Conservation (phyloP, 2,113 vertebrate genomes). For the Carassius carassius region DNA sequence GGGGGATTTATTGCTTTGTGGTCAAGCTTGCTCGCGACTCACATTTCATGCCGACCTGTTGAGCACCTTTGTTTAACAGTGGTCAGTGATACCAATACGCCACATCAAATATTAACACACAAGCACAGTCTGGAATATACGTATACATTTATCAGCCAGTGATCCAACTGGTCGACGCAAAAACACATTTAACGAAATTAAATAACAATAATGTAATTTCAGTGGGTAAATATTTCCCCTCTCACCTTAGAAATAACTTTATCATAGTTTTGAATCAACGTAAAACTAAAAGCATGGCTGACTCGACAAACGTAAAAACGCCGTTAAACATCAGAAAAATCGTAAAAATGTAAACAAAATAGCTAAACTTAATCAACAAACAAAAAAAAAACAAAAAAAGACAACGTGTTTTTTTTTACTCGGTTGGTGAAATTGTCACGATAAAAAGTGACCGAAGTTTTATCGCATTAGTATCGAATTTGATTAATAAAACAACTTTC, state of each 20-base stretch:
- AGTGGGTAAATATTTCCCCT: background rate
- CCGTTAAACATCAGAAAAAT: background rate
- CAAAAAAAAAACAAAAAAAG: background rate
- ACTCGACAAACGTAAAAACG: background rate
- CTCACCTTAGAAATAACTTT: background rate
- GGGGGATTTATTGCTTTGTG: constrained; percentile 89
- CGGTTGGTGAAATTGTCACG: background rate
- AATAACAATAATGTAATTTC: background rate
- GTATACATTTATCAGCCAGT: background rate
- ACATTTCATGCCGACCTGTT: constrained; percentile 70
- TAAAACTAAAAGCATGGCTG: background rate
- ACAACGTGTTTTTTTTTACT: background rate
- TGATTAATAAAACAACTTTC: background rate
- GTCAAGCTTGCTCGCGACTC: constrained; percentile 80
- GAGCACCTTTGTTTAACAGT: constrained; percentile 64
- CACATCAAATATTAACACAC: constrained; percentile 32
- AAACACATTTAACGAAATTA: background rate
- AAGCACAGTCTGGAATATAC: background rate
- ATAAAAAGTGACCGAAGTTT: background rate
- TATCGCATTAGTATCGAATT: background rate
- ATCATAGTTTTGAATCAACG: background rate
- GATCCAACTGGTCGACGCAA: background rate
- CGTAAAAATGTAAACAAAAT: background rate
- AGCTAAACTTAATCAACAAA: background rate
- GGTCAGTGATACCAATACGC: constrained; percentile 31